Percentiles rank a stretch among this genome's conserved stretches.
Conservation (phyloP, 2,113 vertebrate genomes). For the Poecile atricapillus region DNA sequence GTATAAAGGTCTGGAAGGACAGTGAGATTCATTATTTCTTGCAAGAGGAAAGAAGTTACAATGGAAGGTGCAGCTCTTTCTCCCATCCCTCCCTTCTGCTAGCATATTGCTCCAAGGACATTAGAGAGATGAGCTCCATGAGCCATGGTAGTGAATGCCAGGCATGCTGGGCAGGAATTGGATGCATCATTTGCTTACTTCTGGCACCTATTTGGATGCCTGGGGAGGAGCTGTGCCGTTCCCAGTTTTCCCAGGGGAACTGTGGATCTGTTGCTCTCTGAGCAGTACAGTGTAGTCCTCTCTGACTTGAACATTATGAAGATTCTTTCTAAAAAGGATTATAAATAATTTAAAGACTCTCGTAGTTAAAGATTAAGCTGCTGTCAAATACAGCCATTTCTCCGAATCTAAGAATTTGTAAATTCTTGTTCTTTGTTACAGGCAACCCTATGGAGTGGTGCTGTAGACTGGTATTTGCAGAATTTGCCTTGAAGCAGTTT, state of each 20-base stretch:
- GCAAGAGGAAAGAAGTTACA: background rate
- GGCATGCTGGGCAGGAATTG: slow-evolving; percentile 2
- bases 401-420: background rate
- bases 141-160: slow-evolving; percentile 21
- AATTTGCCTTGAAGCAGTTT: background rate
- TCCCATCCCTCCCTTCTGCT: background rate
- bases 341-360: background rate
- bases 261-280: background rate
- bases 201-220: slow-evolving; percentile 7
- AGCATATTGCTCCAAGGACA: slow-evolving; percentile 17
- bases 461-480: background rate
- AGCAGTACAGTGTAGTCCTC: background rate
- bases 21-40: background rate
- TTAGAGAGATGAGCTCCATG: background rate
- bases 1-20: background rate
- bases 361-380: background rate
- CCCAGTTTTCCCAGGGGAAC: background rate
- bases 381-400: background rate
- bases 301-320: background rate
- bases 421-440: background rate
- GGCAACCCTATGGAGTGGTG: background rate
- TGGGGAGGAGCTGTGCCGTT: background rate
- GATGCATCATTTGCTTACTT: slow-evolving; percentile 42
- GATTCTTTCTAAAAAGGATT: background rate
- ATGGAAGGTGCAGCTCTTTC: background rate